Percentiles rank a stretch among this genome's conserved stretches.
Evolutionary conservation across 2,888 invertebrate genomes (phyloP).

Genomic region (Dynastes grantii): DNA sequence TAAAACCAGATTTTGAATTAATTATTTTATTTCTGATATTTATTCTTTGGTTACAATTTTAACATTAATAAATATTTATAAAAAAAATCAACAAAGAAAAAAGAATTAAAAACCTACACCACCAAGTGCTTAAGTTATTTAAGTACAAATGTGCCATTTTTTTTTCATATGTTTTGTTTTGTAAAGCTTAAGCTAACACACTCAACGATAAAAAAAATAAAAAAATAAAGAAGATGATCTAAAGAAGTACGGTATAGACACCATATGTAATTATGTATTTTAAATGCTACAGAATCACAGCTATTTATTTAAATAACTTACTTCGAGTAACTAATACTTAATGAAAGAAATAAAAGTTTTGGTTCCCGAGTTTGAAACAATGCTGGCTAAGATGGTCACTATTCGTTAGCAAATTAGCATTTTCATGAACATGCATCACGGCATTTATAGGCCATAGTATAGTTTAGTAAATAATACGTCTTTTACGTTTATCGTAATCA

Average conservation of each 20-base stretch:
- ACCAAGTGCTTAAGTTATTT: conserved; percentile 41
- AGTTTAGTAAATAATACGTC: too few species aligned
- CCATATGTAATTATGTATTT: not conserved
- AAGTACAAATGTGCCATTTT: conserved; percentile 43
- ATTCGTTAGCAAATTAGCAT: not conserved
- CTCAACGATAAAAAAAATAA: conserved; percentile 2
- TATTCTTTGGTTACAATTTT: conserved; percentile 51
- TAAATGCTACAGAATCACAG: conserved; percentile 47
- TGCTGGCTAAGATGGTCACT: not conserved
- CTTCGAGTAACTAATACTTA: conserved; percentile 14
- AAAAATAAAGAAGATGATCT: not conserved
- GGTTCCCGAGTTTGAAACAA: conserved; percentile 3
- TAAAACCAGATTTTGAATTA: conserved; percentile 25
- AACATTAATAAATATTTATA: conserved; percentile 51
- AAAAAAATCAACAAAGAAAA: conserved; percentile 44
- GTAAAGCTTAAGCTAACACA: conserved; percentile 28
- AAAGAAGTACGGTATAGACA: conserved; percentile 14
- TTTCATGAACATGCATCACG: not conserved
- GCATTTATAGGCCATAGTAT: conserved; percentile 7
- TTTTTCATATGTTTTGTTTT: conserved; percentile 5
- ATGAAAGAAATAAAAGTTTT: conserved; percentile 22
- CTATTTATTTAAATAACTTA: conserved; percentile 41
- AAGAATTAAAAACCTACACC: conserved; percentile 41
- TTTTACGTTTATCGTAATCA: too few species aligned
- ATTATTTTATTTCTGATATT: conserved; percentile 43